Percentiles rank a stretch among this genome's conserved stretches.
Evolutionary conservation across 2,113 vertebrate species (phyloP).

Genomic region (Alexandromys fortis): DNA sequence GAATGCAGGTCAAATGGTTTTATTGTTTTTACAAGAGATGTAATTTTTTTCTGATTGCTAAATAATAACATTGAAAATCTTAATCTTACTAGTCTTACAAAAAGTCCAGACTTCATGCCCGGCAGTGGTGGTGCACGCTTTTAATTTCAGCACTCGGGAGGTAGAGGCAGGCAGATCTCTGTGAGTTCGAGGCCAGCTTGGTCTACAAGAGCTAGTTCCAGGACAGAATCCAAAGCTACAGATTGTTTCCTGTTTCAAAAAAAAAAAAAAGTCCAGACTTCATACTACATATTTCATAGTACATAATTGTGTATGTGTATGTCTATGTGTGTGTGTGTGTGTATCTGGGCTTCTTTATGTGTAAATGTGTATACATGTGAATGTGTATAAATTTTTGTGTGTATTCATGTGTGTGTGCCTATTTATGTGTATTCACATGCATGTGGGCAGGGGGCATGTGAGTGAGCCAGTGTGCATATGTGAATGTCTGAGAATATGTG

Average conservation of each 20-base stretch:
- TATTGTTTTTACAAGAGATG: conserved; percentile 12
- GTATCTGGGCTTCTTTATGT: neutral
- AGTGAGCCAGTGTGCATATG: neutral
- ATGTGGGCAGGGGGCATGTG: neutral
- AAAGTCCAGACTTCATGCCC: neutral
- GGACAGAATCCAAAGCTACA: no score
- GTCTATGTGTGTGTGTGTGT: neutral
- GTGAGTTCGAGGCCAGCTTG: no score
- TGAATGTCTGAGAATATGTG: neutral
- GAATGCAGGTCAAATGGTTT: neutral
- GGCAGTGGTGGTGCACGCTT: no score
- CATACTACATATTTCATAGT: neutral
- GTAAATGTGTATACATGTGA: neutral
- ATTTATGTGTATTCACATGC: no score
- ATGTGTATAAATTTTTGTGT: neutral
- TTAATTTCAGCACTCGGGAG: no score
- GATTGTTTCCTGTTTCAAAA: no score
- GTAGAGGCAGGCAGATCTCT: no score
- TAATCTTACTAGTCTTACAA: conserved; percentile 44
- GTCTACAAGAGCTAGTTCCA: no score
- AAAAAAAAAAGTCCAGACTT: neutral
- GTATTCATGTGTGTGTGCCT: no score
- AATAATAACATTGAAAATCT: conserved; percentile 29
- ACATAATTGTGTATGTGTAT: neutral
- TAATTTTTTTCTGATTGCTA: neutral